Conservation (phyloP, 2,113 vertebrate genomes). For the Pygoscelis antarcticus region DNA sequence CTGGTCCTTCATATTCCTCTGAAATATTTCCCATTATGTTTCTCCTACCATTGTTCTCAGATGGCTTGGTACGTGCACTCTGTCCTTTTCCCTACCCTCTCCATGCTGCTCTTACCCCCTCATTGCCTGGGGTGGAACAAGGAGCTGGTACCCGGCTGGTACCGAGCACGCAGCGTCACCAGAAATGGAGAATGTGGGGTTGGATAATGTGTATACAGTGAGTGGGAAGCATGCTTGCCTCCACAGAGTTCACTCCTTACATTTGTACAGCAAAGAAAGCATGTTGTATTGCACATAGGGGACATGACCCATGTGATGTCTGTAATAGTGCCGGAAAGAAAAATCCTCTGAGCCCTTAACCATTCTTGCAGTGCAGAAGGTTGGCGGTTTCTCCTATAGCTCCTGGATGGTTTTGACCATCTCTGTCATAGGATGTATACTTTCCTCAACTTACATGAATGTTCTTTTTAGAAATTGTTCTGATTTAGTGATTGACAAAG, state of each 20-base stretch:
- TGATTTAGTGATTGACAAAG: not conserved
- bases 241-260: not conserved
- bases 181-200: not conserved
- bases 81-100: not conserved
- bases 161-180: not conserved
- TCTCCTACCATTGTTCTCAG: not conserved
- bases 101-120: not conserved
- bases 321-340: not conserved
- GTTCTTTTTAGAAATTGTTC: not conserved
- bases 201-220: not conserved
- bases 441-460: not conserved
- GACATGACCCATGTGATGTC: not conserved
- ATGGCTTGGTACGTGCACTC: accelerated
- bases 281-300: not conserved
- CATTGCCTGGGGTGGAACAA: not conserved
- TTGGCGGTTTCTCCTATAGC: not conserved
- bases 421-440: not conserved
- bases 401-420: not conserved
- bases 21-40: not conserved
- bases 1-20: not conserved
- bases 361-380: not conserved
- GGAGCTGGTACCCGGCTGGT: not conserved
- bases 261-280: not conserved
- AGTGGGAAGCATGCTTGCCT: not conserved
- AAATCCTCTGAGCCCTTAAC: not conserved